Conservation (phyloP, 2,888 invertebrate genomes). For the Pandemis corylana region DNA sequence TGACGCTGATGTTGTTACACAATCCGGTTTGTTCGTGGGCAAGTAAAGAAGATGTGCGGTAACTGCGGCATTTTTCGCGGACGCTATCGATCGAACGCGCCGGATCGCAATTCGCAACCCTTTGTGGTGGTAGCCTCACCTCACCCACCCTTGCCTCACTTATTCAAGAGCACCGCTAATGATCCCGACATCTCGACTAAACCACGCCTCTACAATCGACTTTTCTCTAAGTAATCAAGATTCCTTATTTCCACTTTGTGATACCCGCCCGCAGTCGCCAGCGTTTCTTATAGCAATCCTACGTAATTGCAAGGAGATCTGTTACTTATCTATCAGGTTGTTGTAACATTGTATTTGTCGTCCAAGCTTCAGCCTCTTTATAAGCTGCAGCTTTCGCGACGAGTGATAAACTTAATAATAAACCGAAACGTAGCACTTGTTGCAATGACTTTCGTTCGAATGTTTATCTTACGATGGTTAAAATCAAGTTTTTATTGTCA, state of each 20-base stretch:
- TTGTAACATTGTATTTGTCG: slow-evolving; percentile 23
- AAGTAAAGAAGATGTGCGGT: slow-evolving; percentile 40
- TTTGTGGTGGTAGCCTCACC: slow-evolving; percentile 58
- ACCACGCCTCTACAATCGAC: slow-evolving; percentile 43
- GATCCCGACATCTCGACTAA: slow-evolving; percentile 47
- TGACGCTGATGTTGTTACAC: slow-evolving; percentile 23
- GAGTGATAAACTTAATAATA: background rate
- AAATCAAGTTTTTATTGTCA: background rate
- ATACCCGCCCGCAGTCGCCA: slow-evolving; percentile 23
- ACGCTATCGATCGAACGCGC: slow-evolving; percentile 64
- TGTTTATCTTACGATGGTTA: background rate
- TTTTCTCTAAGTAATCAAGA: slow-evolving; percentile 43
- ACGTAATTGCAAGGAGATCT: slow-evolving; percentile 25
- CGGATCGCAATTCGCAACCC: slow-evolving; percentile 62
- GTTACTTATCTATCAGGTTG: slow-evolving; percentile 20
- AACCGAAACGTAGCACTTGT: background rate
- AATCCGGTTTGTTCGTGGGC: slow-evolving; percentile 39
- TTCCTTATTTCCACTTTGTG: slow-evolving; percentile 35
- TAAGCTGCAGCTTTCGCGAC: background rate
- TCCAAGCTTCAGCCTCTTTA: slow-evolving; percentile 4
- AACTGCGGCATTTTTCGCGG: slow-evolving; percentile 55
- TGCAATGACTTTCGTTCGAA: background rate
- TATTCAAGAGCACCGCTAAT: slow-evolving; percentile 54
- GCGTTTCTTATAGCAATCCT: background rate
- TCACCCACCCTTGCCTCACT: slow-evolving; percentile 54